These are phyloP conservation scores for western clawed frog (Xenopus tropicalis) DNA, from an alignment of 2,113 vertebrate genomes.

Conservation along the genomic window UCB_Xtro_10.0 CM004445.2:104253001-104253500, in stretches of 20 bases:
- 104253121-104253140: no score
- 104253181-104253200: slow-evolving; percentile 41
- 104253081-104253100: no score
- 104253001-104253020: no score
- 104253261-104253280: slow-evolving; percentile 45
- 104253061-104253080: no score
- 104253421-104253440: slow-evolving; percentile 19
- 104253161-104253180: slow-evolving; percentile 31
- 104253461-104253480: slow-evolving; percentile 44
- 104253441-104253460: slow-evolving; percentile 40
- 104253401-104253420: slow-evolving; percentile 34
- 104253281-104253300: slow-evolving; percentile 46
- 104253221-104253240: slow-evolving; percentile 45
- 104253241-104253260: slow-evolving; percentile 46
- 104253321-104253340: slow-evolving; percentile 47
- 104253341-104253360: slow-evolving; percentile 38
- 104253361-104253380: slow-evolving; percentile 49
- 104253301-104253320: slow-evolving; percentile 47
- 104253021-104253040: no score
- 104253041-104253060: no score
- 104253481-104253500: slow-evolving; percentile 40
- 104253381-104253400: slow-evolving; percentile 45
- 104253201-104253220: slow-evolving; percentile 40
- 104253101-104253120: no score
- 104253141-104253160: background rate